These are phyloP conservation scores for Cantharis nigra DNA, from an alignment of 2,888 invertebrate species.

Conservation along the genomic window DNA sequence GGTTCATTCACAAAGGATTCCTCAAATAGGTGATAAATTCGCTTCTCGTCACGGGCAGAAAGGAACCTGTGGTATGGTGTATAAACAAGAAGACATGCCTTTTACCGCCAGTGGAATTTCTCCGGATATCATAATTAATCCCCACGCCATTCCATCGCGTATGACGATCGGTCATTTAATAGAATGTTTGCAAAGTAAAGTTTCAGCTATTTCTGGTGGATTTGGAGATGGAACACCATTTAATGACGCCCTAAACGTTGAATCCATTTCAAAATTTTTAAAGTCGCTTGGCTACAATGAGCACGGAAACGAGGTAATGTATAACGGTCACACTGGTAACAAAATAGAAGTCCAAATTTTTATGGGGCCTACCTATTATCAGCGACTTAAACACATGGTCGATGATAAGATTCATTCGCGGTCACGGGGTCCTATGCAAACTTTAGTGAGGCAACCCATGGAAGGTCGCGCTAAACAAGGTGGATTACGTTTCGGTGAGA, in stretches of 20 bases:
- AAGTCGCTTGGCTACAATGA: slow-evolving; percentile 98
- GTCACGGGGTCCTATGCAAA: slow-evolving; percentile 94
- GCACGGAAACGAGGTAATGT: slow-evolving; percentile 89
- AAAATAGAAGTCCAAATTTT: slow-evolving; percentile 99
- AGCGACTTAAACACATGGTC: slow-evolving; percentile 99
- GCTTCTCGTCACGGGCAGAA: slow-evolving; percentile 99
- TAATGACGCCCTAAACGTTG: slow-evolving; percentile 99
- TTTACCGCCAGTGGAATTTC: slow-evolving; percentile 96
- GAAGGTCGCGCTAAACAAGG: slow-evolving; percentile 99
- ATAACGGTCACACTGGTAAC: slow-evolving; percentile 97
- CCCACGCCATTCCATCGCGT: slow-evolving; percentile 99
- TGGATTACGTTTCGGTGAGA: slow-evolving; percentile 98
- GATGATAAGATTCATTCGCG: slow-evolving; percentile 99
- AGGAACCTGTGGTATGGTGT: slow-evolving; percentile 99
- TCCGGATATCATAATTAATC: slow-evolving; percentile 99
- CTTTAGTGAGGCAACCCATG: slow-evolving; percentile 98
- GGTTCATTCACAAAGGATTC: slow-evolving; percentile 96
- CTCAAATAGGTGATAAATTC: slow-evolving; percentile 99
- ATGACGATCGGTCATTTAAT: slow-evolving; percentile 99
- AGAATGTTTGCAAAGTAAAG: slow-evolving; percentile 95
- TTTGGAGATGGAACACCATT: slow-evolving; percentile 99
- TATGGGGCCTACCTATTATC: slow-evolving; percentile 90
- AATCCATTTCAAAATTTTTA: slow-evolving; percentile 95
- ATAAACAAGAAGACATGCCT: slow-evolving; percentile 96
- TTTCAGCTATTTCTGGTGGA: slow-evolving; percentile 92